Conservation (phyloP, 1,140 invertebrate species). For the Drosophila ficusphila region DNA sequence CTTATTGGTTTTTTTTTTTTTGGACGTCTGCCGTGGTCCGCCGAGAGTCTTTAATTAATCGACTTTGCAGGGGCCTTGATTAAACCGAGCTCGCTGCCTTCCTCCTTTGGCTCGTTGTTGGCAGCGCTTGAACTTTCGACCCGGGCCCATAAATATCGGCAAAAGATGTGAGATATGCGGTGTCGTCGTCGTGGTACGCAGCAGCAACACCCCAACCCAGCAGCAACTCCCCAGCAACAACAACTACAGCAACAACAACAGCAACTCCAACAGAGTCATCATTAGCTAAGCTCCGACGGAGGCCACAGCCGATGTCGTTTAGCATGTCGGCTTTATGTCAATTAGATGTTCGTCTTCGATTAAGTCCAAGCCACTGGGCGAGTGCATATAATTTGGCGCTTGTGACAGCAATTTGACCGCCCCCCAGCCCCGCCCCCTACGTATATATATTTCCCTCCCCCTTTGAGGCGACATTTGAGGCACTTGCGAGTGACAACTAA, state of each 20-base stretch:
- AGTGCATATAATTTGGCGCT: constrained; percentile 73
- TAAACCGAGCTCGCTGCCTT: constrained; percentile 45
- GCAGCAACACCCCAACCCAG: neutral
- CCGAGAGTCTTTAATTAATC: constrained; percentile 74
- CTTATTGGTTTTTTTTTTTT: constrained; percentile 19
- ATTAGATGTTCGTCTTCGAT: constrained; percentile 81
- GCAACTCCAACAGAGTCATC: constrained; percentile 41
- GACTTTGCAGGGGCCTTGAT: constrained; percentile 60
- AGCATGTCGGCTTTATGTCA: constrained; percentile 79
- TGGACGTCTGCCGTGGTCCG: neutral
- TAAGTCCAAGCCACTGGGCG: constrained; percentile 60
- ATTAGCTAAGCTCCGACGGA: constrained; percentile 48
- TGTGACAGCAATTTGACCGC: constrained; percentile 76
- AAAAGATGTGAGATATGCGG: constrained; percentile 68
- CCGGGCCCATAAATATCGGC: constrained; percentile 72
- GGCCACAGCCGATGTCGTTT: constrained; percentile 63
- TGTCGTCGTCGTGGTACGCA: constrained; percentile 41
- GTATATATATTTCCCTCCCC: neutral
- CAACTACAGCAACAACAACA: neutral
- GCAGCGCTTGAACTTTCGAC: constrained; percentile 69
- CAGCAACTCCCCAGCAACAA: constrained; percentile 6
- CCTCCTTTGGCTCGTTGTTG: constrained; percentile 12
- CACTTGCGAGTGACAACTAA: constrained; percentile 45
- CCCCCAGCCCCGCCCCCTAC: constrained; percentile 8
- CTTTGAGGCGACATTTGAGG: constrained; percentile 19